Percentiles rank a stretch among this genome's conserved stretches.
These are phyloP conservation scores for Acanthosepion esculentum DNA, from an alignment of 2,888 invertebrate genomes.

Conservation along the genomic window DNA sequence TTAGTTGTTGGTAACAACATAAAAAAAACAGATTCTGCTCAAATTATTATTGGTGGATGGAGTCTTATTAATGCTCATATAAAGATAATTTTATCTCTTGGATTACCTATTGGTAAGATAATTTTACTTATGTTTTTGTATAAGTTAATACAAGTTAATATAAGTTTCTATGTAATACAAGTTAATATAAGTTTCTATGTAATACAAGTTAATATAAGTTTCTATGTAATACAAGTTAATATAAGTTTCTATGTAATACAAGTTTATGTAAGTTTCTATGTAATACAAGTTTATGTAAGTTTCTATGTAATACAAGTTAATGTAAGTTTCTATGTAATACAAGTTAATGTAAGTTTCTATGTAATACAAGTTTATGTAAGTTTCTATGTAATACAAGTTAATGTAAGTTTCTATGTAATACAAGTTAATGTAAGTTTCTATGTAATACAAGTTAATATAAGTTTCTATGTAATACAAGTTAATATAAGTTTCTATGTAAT, in stretches of 20 bases:
- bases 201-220: not conserved
- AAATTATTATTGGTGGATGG: conserved; percentile 53
- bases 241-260: not conserved
- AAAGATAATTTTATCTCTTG: conserved; percentile 49
- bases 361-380: not conserved
- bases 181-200: not conserved
- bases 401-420: not conserved
- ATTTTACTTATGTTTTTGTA: not conserved
- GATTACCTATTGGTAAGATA: not conserved
- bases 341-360: not conserved
- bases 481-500: not conserved
- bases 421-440: not conserved
- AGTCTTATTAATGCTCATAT: conserved; percentile 53
- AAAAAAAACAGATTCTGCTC: conserved; percentile 47
- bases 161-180: not conserved
- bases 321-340: not conserved
- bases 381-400: not conserved
- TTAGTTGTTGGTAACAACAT: conserved; percentile 46
- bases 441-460: not conserved
- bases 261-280: not conserved
- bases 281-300: not conserved
- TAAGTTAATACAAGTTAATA: too few relatives aligned
- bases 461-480: not conserved
- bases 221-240: not conserved
- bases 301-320: not conserved